Evolutionary conservation across 1,140 invertebrate genomes (phyloP).

Genomic region (Ceratina calcarata): DNA sequence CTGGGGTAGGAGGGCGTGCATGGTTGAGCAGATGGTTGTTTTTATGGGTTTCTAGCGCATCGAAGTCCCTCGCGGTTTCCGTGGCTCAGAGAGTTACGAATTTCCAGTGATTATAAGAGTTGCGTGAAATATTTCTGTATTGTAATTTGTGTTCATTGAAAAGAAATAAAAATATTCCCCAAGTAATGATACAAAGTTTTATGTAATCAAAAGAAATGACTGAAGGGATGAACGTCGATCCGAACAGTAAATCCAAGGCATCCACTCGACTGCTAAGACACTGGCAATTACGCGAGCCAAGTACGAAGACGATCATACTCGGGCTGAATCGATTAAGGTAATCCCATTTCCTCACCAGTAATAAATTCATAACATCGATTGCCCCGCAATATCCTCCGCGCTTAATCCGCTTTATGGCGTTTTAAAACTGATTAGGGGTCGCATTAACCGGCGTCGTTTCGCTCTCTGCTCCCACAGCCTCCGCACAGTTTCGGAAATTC

Average conservation of each 20-base stretch:
- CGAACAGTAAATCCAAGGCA: too few species aligned
- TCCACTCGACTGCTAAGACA: background rate
- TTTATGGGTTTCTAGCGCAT: background rate
- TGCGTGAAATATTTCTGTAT: background rate
- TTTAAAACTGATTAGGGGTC: conserved; percentile 68
- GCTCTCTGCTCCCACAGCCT: background rate
- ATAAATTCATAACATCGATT: conserved; percentile 71
- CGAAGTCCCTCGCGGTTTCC: background rate
- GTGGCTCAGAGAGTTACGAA: background rate
- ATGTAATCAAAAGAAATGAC: too few species aligned
- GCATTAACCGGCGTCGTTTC: conserved; percentile 1
- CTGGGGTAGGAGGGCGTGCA: background rate
- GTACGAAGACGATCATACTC: conserved; percentile 11
- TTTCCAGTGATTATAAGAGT: background rate
- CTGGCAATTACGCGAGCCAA: conserved; percentile 24
- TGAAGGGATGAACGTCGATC: too few species aligned
- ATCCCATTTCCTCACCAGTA: conserved; percentile 59
- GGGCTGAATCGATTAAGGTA: conserved; percentile 47
- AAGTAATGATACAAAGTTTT: too few species aligned
- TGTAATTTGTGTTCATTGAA: background rate
- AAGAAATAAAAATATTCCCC: too few species aligned
- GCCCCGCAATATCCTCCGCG: conserved; percentile 59
- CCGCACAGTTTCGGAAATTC: background rate
- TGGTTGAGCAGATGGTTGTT: background rate
- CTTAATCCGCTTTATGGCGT: conserved; percentile 64